Conservation (phyloP, 2,888 invertebrate species). For the Limulus polyphemus region DNA sequence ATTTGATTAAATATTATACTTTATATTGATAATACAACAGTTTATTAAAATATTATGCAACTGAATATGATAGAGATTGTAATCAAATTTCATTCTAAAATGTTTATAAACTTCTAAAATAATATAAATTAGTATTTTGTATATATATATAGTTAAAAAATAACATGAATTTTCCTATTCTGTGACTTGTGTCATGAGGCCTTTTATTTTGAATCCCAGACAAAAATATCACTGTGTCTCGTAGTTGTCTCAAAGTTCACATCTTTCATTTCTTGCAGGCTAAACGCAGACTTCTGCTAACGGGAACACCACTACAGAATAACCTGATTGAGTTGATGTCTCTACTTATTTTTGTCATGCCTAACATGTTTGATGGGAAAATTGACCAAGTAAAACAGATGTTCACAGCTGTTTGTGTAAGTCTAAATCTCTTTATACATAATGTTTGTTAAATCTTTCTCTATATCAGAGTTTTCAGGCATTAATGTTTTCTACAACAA, state of each 20-base stretch:
- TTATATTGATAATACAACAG: too few species aligned
- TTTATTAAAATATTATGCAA: too few species aligned
- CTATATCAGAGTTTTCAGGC: conserved; percentile 2
- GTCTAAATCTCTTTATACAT: conserved; percentile 2
- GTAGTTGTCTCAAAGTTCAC: too few species aligned
- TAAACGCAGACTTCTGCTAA: conserved; percentile 69
- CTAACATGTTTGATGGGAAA: conserved; percentile 78
- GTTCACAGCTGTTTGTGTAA: conserved; percentile 44
- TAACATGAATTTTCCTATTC: too few species aligned
- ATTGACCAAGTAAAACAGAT: conserved; percentile 72
- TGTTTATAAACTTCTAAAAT: too few species aligned
- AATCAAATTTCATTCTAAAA: too few species aligned
- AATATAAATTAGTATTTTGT: too few species aligned
- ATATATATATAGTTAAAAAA: too few species aligned
- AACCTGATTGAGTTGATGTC: conserved; percentile 92
- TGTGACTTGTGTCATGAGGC: background rate
- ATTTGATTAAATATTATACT: too few species aligned
- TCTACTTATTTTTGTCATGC: conserved; percentile 88
- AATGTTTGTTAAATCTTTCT: background rate
- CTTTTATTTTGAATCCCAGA: background rate
- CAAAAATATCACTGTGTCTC: background rate
- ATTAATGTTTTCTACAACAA: too few species aligned
- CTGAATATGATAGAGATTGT: too few species aligned
- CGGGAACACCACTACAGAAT: conserved; percentile 93
- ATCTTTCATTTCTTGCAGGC: conserved; percentile 45